phyloP scores from a whole-genome alignment of 2,888 invertebrate species.

The Beris chalybata region DNA sequence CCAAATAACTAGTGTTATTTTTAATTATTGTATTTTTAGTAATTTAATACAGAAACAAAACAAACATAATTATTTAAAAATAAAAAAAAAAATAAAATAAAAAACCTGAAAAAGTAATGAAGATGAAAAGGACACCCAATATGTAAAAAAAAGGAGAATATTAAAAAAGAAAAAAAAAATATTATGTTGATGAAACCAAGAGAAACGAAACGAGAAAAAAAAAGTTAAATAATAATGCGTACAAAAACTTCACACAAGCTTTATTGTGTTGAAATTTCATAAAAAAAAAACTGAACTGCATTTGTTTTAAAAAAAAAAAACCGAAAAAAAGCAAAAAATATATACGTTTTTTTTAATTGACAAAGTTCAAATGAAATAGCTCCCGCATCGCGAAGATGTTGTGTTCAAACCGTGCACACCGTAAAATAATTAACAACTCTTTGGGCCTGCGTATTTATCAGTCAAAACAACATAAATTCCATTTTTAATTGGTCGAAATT shows the following conservation, averaged over 20 bases:
- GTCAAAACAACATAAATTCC: too few relatives aligned
- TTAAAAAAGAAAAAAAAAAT: constrained; percentile 13
- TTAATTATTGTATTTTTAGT: constrained; percentile 37
- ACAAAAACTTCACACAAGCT: constrained; percentile 24
- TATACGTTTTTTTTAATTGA: constrained; percentile 16
- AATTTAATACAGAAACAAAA: constrained; percentile 34
- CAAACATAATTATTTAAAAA: constrained; percentile 27
- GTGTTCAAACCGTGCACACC: too few relatives aligned
- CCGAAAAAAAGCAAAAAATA: constrained; percentile 16
- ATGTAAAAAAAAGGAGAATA: constrained; percentile 26
- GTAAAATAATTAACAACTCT: too few relatives aligned
- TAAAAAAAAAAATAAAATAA: constrained; percentile 24
- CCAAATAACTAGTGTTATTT: constrained; percentile 40
- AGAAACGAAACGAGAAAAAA: constrained; percentile 22
- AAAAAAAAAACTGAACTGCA: constrained; percentile 14
- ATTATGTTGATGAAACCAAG: constrained; percentile 22
- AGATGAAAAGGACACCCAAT: constrained; percentile 26
- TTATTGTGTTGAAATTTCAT: constrained; percentile 22
- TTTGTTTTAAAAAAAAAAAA: constrained; percentile 30
- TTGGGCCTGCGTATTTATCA: too few relatives aligned
- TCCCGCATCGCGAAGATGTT: background rate
- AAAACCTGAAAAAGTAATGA: constrained; percentile 1
- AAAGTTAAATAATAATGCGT: constrained; percentile 30
- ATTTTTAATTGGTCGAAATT: too few relatives aligned
- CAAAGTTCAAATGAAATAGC: too few relatives aligned